Evolutionary conservation across 2,888 invertebrate species (phyloP), one percentile per base, ranked within the genome.

Genomic region (Heliothis peltigera): DNA sequence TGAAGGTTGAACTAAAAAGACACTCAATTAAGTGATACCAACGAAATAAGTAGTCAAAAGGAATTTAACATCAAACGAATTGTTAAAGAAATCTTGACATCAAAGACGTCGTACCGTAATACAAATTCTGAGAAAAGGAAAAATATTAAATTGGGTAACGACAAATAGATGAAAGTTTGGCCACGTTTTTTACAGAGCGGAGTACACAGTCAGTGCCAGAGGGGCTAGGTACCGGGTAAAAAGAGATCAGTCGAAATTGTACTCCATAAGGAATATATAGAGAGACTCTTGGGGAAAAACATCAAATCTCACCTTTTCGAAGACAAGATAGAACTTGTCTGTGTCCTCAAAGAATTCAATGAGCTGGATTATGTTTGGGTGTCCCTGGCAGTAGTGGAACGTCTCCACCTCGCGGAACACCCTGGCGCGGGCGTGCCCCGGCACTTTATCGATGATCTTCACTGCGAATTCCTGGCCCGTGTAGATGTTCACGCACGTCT

Each of bases 391-490:
- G 95, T 99, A 98, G 95, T 99, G 98, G 96, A 99, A 99, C 80
- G 99, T 99, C 96, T 99, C 99, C 88, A 99, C 99, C 95, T 99
- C 99, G 85, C 99, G 98, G 96, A 99, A 98, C 85, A 99, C 98
- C 88, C 99, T 96, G 87, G 97, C 98, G 84, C 99, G 97, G 86
- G 98, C 98, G 95, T 99, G 98, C 77, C 98, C 98, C 80, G 98
- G 98, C 88, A 98, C 98, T 93, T 99, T 99, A 93, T 98, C 98
- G 89, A 99, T 99, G 87, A 98, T 98, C 96, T 99, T 99, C 77
- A 99, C 99, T 69, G 99, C 99, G 93, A 97, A 99, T 95, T 99
- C 99, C 91, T 97, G 96, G 82, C 98, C 98, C 77, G 98, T 99
- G 94, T 97, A 97, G 86, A 98, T 97, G 91, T 98, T 98, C 78